These are phyloP conservation scores for Drosophila melanica DNA, from an alignment of 1,140 invertebrate species.

Conservation along the genomic window DNA sequence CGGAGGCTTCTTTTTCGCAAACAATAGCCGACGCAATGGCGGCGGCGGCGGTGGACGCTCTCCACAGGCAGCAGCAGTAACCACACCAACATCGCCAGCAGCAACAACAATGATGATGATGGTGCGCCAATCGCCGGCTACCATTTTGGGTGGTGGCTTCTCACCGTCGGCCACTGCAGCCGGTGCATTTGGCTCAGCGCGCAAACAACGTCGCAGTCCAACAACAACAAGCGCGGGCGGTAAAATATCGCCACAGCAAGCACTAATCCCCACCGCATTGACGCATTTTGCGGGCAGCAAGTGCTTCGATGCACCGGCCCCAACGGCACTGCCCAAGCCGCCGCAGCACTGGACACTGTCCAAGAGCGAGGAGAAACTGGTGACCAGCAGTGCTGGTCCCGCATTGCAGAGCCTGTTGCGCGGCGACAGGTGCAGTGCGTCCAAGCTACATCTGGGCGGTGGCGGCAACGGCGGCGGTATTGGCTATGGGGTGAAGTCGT, in stretches of 20 bases:
- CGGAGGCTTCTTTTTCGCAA: slow-evolving; percentile 70
- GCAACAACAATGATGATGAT: slow-evolving; percentile 3
- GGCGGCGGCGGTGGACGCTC: slow-evolving; percentile 59
- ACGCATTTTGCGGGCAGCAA: slow-evolving; percentile 87
- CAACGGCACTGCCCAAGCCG: slow-evolving; percentile 86
- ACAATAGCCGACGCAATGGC: slow-evolving; percentile 58
- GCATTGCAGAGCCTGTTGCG: slow-evolving; percentile 62
- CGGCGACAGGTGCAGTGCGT: slow-evolving; percentile 40
- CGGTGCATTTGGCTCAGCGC: slow-evolving; percentile 47
- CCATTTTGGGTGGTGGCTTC: slow-evolving; percentile 76
- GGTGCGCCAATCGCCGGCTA: slow-evolving; percentile 74
- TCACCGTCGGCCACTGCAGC: slow-evolving; percentile 37
- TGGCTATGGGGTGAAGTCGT: slow-evolving; percentile 51
- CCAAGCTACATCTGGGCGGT: slow-evolving; percentile 28
- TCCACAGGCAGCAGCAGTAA: slow-evolving; percentile 42
- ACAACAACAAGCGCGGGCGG: slow-evolving; percentile 53
- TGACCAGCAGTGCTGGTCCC: slow-evolving; percentile 68
- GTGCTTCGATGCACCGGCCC: slow-evolving; percentile 87
- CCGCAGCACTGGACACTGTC: slow-evolving; percentile 86
- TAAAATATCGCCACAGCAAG: slow-evolving; percentile 71
- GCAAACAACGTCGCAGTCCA: slow-evolving; percentile 73
- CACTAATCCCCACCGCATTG: slow-evolving; percentile 79
- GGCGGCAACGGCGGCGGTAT: slow-evolving; percentile 12
- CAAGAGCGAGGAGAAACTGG: slow-evolving; percentile 67
- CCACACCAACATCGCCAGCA: slow-evolving; percentile 18